These are phyloP conservation scores for Harpagoxenus sublaevis DNA, from an alignment of 2,888 invertebrate genomes.

Conservation along the genomic window DNA sequence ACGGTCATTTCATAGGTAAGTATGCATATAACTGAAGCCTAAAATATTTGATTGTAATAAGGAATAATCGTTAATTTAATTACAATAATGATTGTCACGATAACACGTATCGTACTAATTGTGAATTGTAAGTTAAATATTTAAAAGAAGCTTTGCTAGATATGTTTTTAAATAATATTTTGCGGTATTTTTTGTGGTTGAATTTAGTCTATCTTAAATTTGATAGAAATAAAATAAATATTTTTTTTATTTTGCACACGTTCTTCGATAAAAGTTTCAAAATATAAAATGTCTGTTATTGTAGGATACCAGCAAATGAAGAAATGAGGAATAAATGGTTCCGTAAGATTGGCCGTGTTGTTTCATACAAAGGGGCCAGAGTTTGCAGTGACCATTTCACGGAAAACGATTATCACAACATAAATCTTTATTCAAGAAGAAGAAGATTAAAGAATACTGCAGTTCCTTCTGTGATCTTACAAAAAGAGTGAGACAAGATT, in stretches of 20 bases:
- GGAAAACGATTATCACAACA: constrained; percentile 4
- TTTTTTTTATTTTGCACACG: not conserved
- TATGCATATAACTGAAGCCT: not conserved
- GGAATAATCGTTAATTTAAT: not conserved
- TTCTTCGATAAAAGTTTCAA: not conserved
- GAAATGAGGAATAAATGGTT: constrained; percentile 12
- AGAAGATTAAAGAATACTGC: constrained; percentile 20
- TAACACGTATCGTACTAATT: no score
- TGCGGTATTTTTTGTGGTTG: no score
- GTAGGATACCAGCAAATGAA: constrained; percentile 26
- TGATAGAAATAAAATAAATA: no score
- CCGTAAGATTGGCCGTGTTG: not conserved
- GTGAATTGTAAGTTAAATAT: no score
- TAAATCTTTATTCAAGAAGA: not conserved
- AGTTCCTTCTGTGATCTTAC: not conserved
- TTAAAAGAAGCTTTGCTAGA: no score
- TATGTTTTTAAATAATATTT: no score
- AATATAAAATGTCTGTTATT: not conserved
- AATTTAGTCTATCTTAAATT: no score
- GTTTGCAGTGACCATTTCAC: constrained; percentile 30
- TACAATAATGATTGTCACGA: not conserved
- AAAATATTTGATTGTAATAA: not conserved
- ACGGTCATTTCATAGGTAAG: constrained; percentile 13
- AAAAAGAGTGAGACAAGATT: not conserved
- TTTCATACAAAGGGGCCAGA: constrained; percentile 15